Evolutionary conservation across 2,113 vertebrate species (phyloP), one percentile per base, ranked within the genome.

Genomic region (Rhinogobius similis): DNA sequence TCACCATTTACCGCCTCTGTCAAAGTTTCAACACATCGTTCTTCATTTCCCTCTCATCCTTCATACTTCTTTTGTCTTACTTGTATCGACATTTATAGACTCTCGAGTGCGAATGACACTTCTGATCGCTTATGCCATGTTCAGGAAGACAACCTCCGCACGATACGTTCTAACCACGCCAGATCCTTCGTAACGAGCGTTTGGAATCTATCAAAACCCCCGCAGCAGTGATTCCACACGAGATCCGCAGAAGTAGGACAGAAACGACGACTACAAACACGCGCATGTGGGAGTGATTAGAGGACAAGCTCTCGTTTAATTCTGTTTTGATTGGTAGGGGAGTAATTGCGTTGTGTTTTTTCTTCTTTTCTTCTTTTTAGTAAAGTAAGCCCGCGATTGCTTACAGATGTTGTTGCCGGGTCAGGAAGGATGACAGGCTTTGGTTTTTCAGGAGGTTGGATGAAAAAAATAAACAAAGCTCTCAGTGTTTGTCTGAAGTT

Each of bases 401-500:
- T 93, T 88, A 84, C 90, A 92, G 89, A 93, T 93, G 91, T 89
- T 88, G 81, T 90, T 89, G 77, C 82, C 44, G 74, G 84, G 76
- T 86, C 79, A 85, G 83, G 86, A 82, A 67, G 77, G 84, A 87
- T 82, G 87, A 82, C 84, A 86, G 81, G 88, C 85, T 82, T 70
- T 85, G 76, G 74, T 81, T 85, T 91, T 89, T 85, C 69, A 46
- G 68, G 76, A 80, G 83, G 75, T 81, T 79, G 70, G 81, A 68
- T 69, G 23, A 76, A 82, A 82, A 85, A 92, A 90, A 85, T 82
- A 92, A 92, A 92, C 88, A 90, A 90, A 91, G 86, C 82, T 7
- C 77, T 73, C 82, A 86, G 87, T 91, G 85, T 91, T 91, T 90
- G 87, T 89, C 81, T 87, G 80, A 87, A 85, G 78, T 84, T 82